Percentiles rank a stretch among this genome's conserved stretches.
Evolutionary conservation across 2,888 invertebrate species (phyloP).

Genomic region (Unio delphinus): DNA sequence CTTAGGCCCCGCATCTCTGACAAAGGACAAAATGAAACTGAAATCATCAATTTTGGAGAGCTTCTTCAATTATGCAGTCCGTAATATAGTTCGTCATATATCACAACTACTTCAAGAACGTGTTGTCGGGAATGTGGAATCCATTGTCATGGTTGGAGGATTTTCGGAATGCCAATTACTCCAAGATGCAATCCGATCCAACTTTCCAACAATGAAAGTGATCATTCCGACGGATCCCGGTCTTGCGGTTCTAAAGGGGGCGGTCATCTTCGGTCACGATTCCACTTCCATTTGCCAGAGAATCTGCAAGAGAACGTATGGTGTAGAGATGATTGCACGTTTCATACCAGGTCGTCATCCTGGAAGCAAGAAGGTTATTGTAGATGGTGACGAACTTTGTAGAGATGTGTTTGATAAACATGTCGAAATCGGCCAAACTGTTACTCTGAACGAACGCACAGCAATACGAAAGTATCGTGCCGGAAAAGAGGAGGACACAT

Average conservation of each 20-base stretch:
- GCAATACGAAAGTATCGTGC: constrained; percentile 17
- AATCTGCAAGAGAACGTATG: no score
- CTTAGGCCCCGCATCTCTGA: constrained; percentile 4
- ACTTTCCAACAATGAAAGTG: no score
- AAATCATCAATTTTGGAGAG: constrained; percentile 17
- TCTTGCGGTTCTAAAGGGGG: no score
- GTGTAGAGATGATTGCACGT: not conserved
- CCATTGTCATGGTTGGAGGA: constrained; percentile 4
- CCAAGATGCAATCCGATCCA: no score
- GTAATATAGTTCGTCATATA: constrained; percentile 26
- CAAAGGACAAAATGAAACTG: constrained; percentile 18
- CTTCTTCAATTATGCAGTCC: constrained; percentile 20
- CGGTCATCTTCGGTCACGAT: no score
- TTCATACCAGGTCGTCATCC: constrained; percentile 25
- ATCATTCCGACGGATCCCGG: no score
- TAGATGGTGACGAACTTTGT: constrained; percentile 19
- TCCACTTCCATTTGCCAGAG: no score
- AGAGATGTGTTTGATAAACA: no score
- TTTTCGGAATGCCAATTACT: no score
- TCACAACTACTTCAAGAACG: constrained; percentile 14
- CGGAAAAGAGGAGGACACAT: constrained; percentile 9
- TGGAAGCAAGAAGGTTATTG: constrained; percentile 16
- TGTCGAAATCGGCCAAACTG: no score
- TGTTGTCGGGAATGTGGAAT: constrained; percentile 25
- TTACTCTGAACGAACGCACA: constrained; percentile 12